Percentiles rank a stretch among this genome's conserved stretches.
These are phyloP conservation scores for Vespertilio murinus DNA, from an alignment of 2,797 vertebrate genomes.

Conservation along the genomic window DNA sequence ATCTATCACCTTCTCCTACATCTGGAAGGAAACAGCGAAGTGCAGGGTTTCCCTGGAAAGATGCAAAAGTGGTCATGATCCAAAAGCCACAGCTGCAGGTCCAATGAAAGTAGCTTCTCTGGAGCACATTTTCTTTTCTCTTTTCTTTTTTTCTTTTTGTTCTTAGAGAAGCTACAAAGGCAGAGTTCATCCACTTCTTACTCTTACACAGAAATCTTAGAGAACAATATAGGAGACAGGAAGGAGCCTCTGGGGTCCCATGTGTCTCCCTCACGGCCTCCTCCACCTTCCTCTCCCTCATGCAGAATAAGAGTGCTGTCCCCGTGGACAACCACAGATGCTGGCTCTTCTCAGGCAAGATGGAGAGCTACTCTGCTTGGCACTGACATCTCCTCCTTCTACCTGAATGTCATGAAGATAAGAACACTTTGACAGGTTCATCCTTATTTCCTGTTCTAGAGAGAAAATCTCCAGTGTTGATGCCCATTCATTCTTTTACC, in stretches of 20 bases:
- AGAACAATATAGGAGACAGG: background rate
- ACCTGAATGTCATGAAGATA: conserved; percentile 70
- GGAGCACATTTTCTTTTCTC: background rate
- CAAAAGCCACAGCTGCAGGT: background rate
- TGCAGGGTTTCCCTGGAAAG: conserved; percentile 55
- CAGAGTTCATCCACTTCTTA: background rate
- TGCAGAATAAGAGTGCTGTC: accelerated
- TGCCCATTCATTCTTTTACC: background rate
- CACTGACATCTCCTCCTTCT: conserved; percentile 60
- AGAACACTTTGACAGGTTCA: conserved; percentile 13
- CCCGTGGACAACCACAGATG: background rate
- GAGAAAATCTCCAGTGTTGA: background rate
- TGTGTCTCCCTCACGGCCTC: background rate
- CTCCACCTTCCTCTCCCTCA: background rate
- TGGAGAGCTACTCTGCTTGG: conserved; percentile 19
- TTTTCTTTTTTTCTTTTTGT: background rate
- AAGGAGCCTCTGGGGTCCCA: background rate
- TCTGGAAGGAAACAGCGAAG: conserved; percentile 51
- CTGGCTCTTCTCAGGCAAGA: conserved; percentile 3
- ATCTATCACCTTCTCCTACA: background rate
- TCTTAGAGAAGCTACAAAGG: background rate
- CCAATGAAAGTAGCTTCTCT: background rate
- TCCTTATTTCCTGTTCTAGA: background rate
- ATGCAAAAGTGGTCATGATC: background rate
- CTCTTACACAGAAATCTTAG: background rate